Conservation (phyloP, 2,888 invertebrate genomes). For the Apamea epomidion region DNA sequence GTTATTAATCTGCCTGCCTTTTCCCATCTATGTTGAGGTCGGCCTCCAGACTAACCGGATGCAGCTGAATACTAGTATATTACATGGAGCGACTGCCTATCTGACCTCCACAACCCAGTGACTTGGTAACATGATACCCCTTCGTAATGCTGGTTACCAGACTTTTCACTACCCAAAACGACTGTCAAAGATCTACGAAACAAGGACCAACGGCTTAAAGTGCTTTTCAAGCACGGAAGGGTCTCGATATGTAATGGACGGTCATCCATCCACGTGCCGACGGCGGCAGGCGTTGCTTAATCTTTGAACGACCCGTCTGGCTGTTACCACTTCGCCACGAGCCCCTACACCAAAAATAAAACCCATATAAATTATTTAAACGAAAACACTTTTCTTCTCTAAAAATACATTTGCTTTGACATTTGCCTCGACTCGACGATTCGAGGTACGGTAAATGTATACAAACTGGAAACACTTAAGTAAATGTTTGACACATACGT, state of each 20-base stretch:
- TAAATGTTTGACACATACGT: constrained; percentile 9
- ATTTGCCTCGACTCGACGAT: background rate
- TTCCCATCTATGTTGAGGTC: too few species aligned
- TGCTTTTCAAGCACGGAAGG: background rate
- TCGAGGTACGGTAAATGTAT: background rate
- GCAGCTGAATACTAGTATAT: too few species aligned
- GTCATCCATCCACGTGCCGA: background rate
- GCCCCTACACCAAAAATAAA: background rate
- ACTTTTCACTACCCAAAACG: too few species aligned
- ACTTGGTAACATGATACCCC: too few species aligned
- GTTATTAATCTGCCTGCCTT: too few species aligned
- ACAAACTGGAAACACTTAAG: background rate
- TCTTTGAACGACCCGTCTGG: background rate
- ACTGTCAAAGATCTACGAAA: too few species aligned
- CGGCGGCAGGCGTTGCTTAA: background rate
- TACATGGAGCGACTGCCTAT: too few species aligned
- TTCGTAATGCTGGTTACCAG: too few species aligned
- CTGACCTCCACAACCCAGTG: too few species aligned
- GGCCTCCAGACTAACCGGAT: too few species aligned
- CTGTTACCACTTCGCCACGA: background rate
- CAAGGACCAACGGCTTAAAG: background rate
- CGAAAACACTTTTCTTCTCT: background rate
- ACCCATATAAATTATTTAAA: background rate
- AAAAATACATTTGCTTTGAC: background rate
- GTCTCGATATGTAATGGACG: background rate